Evolutionary conservation across 2,797 vertebrate genomes (phyloP).

Genomic region (Periophthalmus magnuspinnatus): DNA sequence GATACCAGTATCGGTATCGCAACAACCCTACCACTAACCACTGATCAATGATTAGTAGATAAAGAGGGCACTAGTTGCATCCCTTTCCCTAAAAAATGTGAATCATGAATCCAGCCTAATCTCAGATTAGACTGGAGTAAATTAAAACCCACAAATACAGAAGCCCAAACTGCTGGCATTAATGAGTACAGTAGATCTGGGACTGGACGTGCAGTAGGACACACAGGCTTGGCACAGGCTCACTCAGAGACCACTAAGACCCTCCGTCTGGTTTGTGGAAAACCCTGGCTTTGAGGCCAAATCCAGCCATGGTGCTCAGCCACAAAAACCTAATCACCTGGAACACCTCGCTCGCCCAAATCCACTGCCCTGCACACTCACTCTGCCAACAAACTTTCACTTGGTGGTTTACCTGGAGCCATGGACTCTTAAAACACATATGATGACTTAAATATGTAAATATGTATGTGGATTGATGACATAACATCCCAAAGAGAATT

Average conservation of each 20-base stretch:
- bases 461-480: too few relatives aligned
- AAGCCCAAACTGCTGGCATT: constrained; percentile 26
- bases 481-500: too few relatives aligned
- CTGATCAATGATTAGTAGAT: neutral
- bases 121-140: neutral
- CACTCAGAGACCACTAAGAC: constrained; percentile 26
- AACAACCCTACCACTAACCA: too few relatives aligned
- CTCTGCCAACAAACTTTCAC: neutral
- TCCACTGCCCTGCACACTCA: neutral
- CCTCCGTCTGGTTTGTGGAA: constrained; percentile 36
- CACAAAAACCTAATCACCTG: constrained; percentile 12
- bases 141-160: constrained; percentile 9
- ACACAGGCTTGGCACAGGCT: constrained; percentile 25
- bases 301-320: constrained; percentile 24
- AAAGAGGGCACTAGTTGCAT: neutral
- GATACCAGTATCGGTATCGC: too few relatives aligned
- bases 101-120: neutral
- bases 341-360: neutral
- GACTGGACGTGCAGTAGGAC: constrained; percentile 19
- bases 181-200: constrained; percentile 28
- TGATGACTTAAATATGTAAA: too few relatives aligned
- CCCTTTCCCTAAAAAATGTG: neutral
- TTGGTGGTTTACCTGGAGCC: neutral
- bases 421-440: too few relatives aligned
- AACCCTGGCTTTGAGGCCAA: constrained; percentile 18